Conservation (phyloP, 2,888 invertebrate genomes). For the Anarsia innoxiella region DNA sequence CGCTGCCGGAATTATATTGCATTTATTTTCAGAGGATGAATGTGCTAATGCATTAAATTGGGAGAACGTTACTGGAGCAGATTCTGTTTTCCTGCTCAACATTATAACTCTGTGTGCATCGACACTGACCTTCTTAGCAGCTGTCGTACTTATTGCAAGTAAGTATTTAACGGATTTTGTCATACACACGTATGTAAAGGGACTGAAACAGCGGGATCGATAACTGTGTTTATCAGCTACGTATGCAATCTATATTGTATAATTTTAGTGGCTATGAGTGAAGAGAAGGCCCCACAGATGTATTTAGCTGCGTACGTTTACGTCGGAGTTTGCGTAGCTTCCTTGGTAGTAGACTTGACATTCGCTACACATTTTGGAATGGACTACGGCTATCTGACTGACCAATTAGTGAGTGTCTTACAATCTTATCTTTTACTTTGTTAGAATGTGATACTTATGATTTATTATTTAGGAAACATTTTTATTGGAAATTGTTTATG, state of each 20-base stretch:
- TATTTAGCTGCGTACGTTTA: conserved; percentile 30
- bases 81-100: conserved; percentile 5
- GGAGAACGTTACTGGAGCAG: conserved; percentile 1
- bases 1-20: too few species aligned
- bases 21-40: conserved; percentile 2
- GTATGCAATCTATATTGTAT: too few species aligned
- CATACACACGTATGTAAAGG: too few species aligned
- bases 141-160: not conserved
- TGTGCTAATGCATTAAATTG: not conserved
- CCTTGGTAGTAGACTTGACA: conserved; percentile 40
- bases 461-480: too few species aligned
- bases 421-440: too few species aligned
- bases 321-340: conserved; percentile 27
- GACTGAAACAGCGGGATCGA: too few species aligned
- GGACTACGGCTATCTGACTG: conserved; percentile 31
- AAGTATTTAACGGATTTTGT: too few species aligned
- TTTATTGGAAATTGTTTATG: too few species aligned
- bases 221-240: too few species aligned
- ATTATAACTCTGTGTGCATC: conserved; percentile 3
- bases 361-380: conserved; percentile 41
- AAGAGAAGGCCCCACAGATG: conserved; percentile 21
- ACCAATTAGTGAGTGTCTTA: conserved; percentile 32
- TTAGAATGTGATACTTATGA: too few species aligned
- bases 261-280: conserved; percentile 22
- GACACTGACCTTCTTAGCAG: not conserved